These are phyloP conservation scores for Cyclophora albipunctata DNA, from an alignment of 2,888 invertebrate genomes.

Conservation along the genomic window DNA sequence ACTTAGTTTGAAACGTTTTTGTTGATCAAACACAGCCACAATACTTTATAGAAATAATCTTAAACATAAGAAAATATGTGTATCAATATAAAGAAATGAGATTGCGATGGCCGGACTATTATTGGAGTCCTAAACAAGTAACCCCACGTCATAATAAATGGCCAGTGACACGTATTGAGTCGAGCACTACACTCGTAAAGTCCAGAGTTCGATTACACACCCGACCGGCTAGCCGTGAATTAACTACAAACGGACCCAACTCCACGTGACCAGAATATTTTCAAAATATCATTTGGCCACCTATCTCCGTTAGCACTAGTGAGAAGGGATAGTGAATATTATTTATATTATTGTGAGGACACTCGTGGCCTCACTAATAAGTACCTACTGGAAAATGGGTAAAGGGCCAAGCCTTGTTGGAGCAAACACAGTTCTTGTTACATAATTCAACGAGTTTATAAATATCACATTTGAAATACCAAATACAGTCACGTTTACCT, in stretches of 20 bases:
- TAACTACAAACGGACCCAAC: conserved; percentile 47
- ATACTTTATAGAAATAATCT: too few relatives aligned
- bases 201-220: conserved; percentile 51
- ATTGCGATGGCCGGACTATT: too few relatives aligned
- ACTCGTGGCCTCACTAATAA: background rate
- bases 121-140: conserved; percentile 30
- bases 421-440: too few relatives aligned
- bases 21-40: too few relatives aligned
- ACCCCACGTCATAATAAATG: conserved; percentile 39
- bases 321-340: conserved; percentile 30
- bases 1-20: too few relatives aligned
- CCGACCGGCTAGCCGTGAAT: conserved; percentile 46
- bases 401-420: too few relatives aligned
- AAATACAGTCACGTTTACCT: too few relatives aligned
- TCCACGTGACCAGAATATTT: conserved; percentile 49
- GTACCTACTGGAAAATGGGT: background rate
- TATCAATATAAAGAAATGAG: too few relatives aligned
- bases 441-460: too few relatives aligned
- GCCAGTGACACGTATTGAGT: conserved; percentile 35
- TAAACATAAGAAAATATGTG: too few relatives aligned
- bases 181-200: conserved; percentile 45
- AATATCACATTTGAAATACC: too few relatives aligned
- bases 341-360: conserved; percentile 17
- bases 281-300: conserved; percentile 32
- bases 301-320: conserved; percentile 23